These are phyloP conservation scores for Cremastinae sp. DNA, from an alignment of 2,888 invertebrate species.

Conservation along the genomic window DNA sequence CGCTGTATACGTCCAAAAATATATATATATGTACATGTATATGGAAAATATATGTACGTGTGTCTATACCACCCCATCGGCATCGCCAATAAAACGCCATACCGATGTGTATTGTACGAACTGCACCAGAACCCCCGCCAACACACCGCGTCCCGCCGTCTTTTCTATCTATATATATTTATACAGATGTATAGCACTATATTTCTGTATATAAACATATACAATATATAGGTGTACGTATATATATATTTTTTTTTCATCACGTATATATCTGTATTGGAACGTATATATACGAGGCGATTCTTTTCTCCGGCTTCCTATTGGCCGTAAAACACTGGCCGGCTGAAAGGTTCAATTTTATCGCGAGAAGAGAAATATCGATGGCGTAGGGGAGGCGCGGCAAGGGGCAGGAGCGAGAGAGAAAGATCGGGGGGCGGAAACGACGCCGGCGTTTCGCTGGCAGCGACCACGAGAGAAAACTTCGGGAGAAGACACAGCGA, in stretches of 20 bases:
- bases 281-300: constrained; percentile 71
- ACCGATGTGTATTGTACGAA: constrained; percentile 76
- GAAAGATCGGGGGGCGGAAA: constrained; percentile 24
- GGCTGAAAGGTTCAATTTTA: constrained; percentile 79
- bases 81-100: constrained; percentile 79
- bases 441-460: constrained; percentile 55
- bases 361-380: constrained; percentile 77
- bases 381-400: constrained; percentile 71
- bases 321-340: constrained; percentile 79
- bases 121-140: constrained; percentile 51
- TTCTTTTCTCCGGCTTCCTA: constrained; percentile 77
- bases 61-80: constrained; percentile 74
- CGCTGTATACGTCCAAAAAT: constrained; percentile 74
- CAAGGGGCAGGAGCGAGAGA: constrained; percentile 15
- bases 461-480: constrained; percentile 53
- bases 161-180: constrained; percentile 4
- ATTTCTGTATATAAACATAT: too few species aligned
- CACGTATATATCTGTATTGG: constrained; percentile 14
- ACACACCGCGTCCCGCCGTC: constrained; percentile 38
- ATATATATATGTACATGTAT: constrained; percentile 67
- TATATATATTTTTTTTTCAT: neutral
- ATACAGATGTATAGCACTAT: too few species aligned
- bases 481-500: constrained; percentile 48
- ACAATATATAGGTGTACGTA: too few species aligned
- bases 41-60: constrained; percentile 53